Evolutionary conservation across 2,113 vertebrate species (phyloP).

Genomic region (Hiodon tergisus): DNA sequence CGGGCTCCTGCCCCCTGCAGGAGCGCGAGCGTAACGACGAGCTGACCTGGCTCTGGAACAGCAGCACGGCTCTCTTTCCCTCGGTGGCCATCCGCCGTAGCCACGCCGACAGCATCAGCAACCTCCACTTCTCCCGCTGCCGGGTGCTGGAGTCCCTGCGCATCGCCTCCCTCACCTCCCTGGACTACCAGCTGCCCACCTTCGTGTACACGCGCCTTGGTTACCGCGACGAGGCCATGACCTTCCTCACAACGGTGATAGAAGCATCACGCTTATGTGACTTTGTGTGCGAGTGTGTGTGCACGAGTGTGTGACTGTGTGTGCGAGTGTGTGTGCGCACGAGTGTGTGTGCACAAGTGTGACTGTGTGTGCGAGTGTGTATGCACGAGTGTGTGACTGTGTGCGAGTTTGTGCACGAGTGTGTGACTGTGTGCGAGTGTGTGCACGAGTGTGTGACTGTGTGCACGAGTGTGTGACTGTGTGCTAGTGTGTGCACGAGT

Average conservation of each 20-base stretch:
- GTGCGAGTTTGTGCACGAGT: background rate
- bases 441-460: too few relatives aligned
- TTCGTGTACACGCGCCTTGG: slow-evolving; percentile 69
- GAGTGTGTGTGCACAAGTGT: too few relatives aligned
- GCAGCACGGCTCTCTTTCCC: slow-evolving; percentile 67
- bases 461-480: too few relatives aligned
- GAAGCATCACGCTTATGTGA: too few relatives aligned
- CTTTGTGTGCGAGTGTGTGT: background rate
- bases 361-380: too few relatives aligned
- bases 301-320: background rate
- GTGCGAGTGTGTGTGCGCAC: background rate
- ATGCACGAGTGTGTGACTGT: background rate
- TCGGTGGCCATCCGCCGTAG: slow-evolving; percentile 61
- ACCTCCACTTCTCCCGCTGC: slow-evolving; percentile 68
- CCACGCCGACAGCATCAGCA: slow-evolving; percentile 52
- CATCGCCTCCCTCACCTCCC: slow-evolving; percentile 59
- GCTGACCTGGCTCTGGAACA: slow-evolving; percentile 75
- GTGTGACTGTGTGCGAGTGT: background rate
- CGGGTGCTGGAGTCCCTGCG: slow-evolving; percentile 64
- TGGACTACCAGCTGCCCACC: slow-evolving; percentile 59
- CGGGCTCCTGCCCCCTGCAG: slow-evolving; percentile 59
- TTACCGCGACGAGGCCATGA: slow-evolving; percentile 66
- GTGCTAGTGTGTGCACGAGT: too few relatives aligned
- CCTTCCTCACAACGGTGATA: slow-evolving; percentile 68
- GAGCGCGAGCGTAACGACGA: slow-evolving; percentile 70